A percentile compares a stretch with the other conserved stretches of the same genome.
Conservation (phyloP, 2,888 invertebrate species). For the Carcina quercana region DNA sequence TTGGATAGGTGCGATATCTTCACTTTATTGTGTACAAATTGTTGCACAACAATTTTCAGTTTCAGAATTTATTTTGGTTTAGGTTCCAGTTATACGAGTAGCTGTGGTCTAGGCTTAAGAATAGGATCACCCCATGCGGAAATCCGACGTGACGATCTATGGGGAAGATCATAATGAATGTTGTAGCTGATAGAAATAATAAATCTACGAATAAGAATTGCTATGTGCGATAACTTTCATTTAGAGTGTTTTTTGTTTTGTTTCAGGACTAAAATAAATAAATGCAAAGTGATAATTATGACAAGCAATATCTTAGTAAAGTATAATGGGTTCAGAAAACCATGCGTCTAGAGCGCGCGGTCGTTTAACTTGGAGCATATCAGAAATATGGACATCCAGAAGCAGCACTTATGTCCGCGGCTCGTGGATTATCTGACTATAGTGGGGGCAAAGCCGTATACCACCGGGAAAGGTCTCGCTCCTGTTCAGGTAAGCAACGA, state of each 20-base stretch:
- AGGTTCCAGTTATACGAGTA: too few species aligned
- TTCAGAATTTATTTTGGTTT: too few species aligned
- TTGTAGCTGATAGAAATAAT: too few species aligned
- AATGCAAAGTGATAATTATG: constrained; percentile 66
- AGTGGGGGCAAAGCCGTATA: constrained; percentile 90
- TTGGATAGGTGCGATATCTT: too few species aligned
- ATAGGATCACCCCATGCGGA: too few species aligned
- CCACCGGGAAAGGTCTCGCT: constrained; percentile 77
- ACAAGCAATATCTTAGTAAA: constrained; percentile 62
- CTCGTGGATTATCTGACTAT: constrained; percentile 97
- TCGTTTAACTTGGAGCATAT: constrained; percentile 26
- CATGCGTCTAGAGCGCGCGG: constrained; percentile 27
- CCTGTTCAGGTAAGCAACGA: constrained; percentile 85
- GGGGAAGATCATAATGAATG: too few species aligned
- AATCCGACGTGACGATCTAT: too few species aligned
- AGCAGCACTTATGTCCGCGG: constrained; percentile 88
- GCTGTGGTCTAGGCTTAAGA: too few species aligned
- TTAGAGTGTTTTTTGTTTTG: constrained; percentile 18
- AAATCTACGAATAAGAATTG: too few species aligned
- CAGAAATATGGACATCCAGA: constrained; percentile 75
- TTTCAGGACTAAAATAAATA: constrained; percentile 30
- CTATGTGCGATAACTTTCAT: constrained; percentile 1
- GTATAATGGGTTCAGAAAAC: constrained; percentile 48
- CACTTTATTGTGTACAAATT: too few species aligned
- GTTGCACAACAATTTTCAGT: too few species aligned